Conservation (phyloP, 1,140 invertebrate species). For the Melitaea cinxia region DNA sequence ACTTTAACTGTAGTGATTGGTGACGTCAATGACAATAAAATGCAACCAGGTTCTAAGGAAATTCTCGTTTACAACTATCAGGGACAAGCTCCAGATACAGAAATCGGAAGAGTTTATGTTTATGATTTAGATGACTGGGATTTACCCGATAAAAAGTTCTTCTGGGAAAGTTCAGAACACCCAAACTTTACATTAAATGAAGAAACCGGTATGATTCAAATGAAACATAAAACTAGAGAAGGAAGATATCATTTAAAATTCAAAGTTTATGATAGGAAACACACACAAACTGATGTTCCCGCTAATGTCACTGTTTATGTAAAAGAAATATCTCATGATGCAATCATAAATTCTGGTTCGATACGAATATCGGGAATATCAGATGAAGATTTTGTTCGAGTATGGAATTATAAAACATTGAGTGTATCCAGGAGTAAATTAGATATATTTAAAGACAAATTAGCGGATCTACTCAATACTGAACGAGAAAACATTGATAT, state of each 20-base stretch:
- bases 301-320: conserved; percentile 97
- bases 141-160: conserved; percentile 97
- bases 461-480: conserved; percentile 91
- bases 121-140: conserved; percentile 99
- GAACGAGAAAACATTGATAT: conserved; percentile 96
- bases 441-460: conserved; percentile 93
- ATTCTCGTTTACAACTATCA: conserved; percentile 98
- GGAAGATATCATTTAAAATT: conserved; percentile 93
- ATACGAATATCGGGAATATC: conserved; percentile 96
- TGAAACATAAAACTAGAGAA: conserved; percentile 94
- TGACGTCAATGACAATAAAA: conserved; percentile 98
- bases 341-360: conserved; percentile 97
- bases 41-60: conserved; percentile 97
- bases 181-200: conserved; percentile 93
- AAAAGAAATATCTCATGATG: conserved; percentile 96
- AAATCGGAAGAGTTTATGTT: conserved; percentile 97
- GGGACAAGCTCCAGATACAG: conserved; percentile 94
- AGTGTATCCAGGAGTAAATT: conserved; percentile 92
- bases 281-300: conserved; percentile 94
- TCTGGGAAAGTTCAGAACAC: conserved; percentile 92
- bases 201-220: conserved; percentile 96
- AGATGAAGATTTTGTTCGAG: conserved; percentile 97
- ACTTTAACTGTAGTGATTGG: conserved; percentile 97
- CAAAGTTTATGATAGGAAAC: conserved; percentile 96
- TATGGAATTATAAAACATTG: conserved; percentile 95